A percentile compares a stretch with the other conserved stretches of the same genome.
Evolutionary conservation across 2,797 vertebrate genomes (phyloP).

Genomic region (Pelochelys cantorii): DNA sequence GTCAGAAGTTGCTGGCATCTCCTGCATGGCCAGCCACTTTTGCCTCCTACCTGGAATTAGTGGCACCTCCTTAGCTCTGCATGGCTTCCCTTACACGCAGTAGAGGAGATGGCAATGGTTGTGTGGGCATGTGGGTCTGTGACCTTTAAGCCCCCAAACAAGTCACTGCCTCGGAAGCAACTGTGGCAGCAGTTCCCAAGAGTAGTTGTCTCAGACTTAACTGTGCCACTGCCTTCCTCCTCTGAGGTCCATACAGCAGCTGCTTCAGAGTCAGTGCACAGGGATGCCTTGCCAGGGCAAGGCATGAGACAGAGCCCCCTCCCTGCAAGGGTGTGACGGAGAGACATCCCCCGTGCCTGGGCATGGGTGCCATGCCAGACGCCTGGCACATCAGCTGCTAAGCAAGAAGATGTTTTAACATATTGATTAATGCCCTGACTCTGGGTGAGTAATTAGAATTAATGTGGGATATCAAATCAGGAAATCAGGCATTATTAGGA

Average conservation of each 20-base stretch:
- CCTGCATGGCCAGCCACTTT: neutral
- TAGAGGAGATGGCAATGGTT: neutral
- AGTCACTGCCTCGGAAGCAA: neutral
- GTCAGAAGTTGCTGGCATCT: neutral
- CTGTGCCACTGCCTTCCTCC: neutral
- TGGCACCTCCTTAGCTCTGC: neutral
- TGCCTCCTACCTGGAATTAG: neutral
- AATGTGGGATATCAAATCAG: slow-evolving; percentile 87
- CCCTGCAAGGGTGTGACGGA: neutral
- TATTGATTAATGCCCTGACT: slow-evolving; percentile 83
- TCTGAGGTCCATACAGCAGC: neutral
- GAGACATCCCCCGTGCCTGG: neutral
- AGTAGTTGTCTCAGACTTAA: neutral
- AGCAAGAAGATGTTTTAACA: slow-evolving; percentile 67
- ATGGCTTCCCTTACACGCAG: neutral
- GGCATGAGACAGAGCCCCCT: neutral
- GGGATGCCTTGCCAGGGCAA: neutral
- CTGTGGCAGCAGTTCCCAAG: neutral
- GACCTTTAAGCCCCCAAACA: neutral
- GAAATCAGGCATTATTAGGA: slow-evolving; percentile 87
- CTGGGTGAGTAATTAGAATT: slow-evolving; percentile 87
- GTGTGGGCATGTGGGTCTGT: neutral
- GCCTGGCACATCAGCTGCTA: slow-evolving; percentile 67
- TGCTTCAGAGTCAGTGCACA: neutral
- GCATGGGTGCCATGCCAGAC: slow-evolving; percentile 48